These are phyloP conservation scores for Ophion ventricosus DNA, from an alignment of 2,888 invertebrate genomes.

Conservation along the genomic window DNA sequence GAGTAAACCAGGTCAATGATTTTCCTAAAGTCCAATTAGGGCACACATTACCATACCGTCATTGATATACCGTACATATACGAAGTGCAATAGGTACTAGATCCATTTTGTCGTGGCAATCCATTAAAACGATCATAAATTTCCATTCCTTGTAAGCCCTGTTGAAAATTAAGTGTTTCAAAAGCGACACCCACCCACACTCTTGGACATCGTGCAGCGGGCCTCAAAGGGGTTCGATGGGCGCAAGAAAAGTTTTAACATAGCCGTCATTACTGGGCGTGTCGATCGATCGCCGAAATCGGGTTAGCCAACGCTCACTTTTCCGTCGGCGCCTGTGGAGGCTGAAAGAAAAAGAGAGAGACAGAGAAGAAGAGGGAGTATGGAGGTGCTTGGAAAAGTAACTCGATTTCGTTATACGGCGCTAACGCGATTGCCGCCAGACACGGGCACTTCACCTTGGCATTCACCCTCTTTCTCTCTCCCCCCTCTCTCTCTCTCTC, in stretches of 20 bases:
- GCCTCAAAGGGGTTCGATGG: conserved; percentile 11
- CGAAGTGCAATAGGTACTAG: too few relatives aligned
- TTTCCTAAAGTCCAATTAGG: too few relatives aligned
- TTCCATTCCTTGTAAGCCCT: too few relatives aligned
- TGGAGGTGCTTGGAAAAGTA: conserved; percentile 54
- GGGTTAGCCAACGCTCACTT: conserved; percentile 61
- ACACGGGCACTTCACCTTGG: conserved; percentile 65
- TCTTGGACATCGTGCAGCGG: conserved; percentile 20
- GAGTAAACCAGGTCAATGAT: too few relatives aligned
- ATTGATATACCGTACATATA: too few relatives aligned
- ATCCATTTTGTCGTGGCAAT: too few relatives aligned
- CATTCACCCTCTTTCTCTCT: conserved; percentile 5
- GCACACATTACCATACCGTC: too few relatives aligned
- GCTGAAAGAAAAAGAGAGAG: conserved; percentile 3
- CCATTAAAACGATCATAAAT: too few relatives aligned
- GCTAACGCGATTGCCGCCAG: conserved; percentile 66
- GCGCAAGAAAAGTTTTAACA: conserved; percentile 22
- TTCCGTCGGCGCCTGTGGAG: conserved; percentile 48
- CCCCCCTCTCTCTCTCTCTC: not conserved
- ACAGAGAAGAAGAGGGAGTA: not conserved
- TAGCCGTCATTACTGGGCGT: conserved; percentile 59
- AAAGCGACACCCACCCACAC: conserved; percentile 48
- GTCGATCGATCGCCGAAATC: conserved; percentile 67
- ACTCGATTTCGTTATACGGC: conserved; percentile 62
- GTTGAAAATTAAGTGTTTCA: conserved; percentile 30